These are phyloP conservation scores for Perizoma flavofasciatum DNA, from an alignment of 2,888 invertebrate genomes.

Conservation along the genomic window DNA sequence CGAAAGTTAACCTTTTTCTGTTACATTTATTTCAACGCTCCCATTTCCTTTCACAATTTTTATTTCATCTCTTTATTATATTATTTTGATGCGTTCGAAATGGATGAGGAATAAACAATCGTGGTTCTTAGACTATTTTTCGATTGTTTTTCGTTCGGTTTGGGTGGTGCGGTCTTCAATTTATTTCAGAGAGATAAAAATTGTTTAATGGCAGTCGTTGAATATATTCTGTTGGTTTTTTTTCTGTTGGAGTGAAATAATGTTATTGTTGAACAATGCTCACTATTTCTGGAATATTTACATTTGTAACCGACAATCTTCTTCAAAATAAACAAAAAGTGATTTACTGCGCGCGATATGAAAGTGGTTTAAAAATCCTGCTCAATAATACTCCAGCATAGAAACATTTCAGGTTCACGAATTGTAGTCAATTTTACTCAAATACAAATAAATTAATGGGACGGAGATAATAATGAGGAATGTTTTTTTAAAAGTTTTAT, in stretches of 20 bases:
- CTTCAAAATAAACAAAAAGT: slow-evolving; percentile 1
- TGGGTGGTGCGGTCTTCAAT: slow-evolving; percentile 46
- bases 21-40: slow-evolving; percentile 47
- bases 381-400: no score
- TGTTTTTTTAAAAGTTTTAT: no score
- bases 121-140: slow-evolving; percentile 25
- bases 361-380: background rate
- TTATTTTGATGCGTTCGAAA: slow-evolving; percentile 19
- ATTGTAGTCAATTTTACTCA: no score
- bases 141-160: slow-evolving; percentile 47
- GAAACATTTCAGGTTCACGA: no score
- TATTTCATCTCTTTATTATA: slow-evolving; percentile 8
- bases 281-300: slow-evolving; percentile 26
- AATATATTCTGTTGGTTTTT: slow-evolving; percentile 42
- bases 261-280: slow-evolving; percentile 27
- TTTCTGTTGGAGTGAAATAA: slow-evolving; percentile 30
- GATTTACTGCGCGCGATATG: background rate
- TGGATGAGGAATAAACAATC: slow-evolving; percentile 17
- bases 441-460: no score
- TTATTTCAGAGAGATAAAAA: slow-evolving; percentile 54
- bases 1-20: slow-evolving; percentile 24
- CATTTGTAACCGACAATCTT: slow-evolving; percentile 15
- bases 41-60: slow-evolving; percentile 35
- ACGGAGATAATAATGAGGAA: no score
- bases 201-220: slow-evolving; percentile 48